Conservation (phyloP, 1,140 invertebrate genomes). For the Zaprionus davidi region DNA sequence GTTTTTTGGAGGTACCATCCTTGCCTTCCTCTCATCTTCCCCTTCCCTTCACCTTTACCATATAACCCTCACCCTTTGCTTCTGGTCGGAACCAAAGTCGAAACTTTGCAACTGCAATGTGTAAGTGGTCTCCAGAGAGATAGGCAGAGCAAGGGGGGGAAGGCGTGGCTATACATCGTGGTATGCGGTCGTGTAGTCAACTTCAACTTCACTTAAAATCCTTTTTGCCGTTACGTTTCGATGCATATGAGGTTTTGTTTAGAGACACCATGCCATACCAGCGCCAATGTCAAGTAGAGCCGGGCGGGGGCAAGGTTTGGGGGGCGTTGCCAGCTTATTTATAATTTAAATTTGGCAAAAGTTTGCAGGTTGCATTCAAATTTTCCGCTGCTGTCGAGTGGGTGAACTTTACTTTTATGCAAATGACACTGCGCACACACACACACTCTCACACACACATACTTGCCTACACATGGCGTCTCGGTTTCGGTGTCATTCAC, state of each 20-base stretch:
- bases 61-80: background rate
- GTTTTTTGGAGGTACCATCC: constrained; percentile 45
- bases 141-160: constrained; percentile 4
- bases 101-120: constrained; percentile 67
- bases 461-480: constrained; percentile 6
- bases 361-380: constrained; percentile 77
- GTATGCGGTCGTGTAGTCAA: constrained; percentile 78
- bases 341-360: constrained; percentile 83
- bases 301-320: background rate
- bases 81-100: constrained; percentile 32
- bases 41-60: background rate
- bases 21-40: background rate
- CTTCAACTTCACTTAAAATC: constrained; percentile 83
- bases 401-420: constrained; percentile 82
- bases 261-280: constrained; percentile 33
- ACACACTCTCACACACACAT: constrained; percentile 20
- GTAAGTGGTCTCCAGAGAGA: constrained; percentile 67
- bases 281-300: constrained; percentile 15
- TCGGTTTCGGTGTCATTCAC: constrained; percentile 73
- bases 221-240: constrained; percentile 81
- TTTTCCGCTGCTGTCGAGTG: constrained; percentile 70
- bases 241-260: constrained; percentile 83
- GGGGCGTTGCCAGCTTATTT: constrained; percentile 66
- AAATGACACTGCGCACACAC: constrained; percentile 66
- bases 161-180: constrained; percentile 21